Percentiles rank a stretch among this genome's conserved stretches.
These are phyloP conservation scores for Scaptomyza flava DNA, from an alignment of 2,888 invertebrate species.

Conservation along the genomic window DNA sequence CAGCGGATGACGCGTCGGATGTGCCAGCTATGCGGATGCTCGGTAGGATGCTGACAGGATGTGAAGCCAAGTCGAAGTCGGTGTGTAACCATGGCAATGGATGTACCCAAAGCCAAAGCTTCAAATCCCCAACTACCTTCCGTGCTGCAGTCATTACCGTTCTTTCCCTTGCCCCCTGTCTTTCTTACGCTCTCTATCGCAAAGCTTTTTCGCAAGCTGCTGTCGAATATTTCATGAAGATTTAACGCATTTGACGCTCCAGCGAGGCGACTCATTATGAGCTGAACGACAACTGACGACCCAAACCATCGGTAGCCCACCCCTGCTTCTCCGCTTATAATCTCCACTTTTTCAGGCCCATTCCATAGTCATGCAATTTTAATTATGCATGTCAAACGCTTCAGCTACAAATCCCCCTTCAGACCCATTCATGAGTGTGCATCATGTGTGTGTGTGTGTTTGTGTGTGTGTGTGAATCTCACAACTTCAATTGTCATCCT, in stretches of 20 bases:
- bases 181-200: constrained; percentile 2
- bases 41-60: constrained; percentile 23
- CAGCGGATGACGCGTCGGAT: constrained; percentile 38
- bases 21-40: constrained; percentile 31
- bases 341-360: background rate
- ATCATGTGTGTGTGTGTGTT: constrained; percentile 5
- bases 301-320: background rate
- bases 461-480: constrained; percentile 8
- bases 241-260: constrained; percentile 64
- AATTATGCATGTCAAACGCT: constrained; percentile 62
- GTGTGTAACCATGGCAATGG: constrained; percentile 42
- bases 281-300: constrained; percentile 3
- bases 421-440: constrained; percentile 7
- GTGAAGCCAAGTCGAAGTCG: constrained; percentile 26
- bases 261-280: constrained; percentile 62
- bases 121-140: background rate
- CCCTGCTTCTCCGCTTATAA: background rate
- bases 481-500: constrained; percentile 57
- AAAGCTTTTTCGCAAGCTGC: constrained; percentile 13
- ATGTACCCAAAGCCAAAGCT: constrained; percentile 12
- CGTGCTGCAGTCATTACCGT: background rate
- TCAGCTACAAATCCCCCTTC: constrained; percentile 28
- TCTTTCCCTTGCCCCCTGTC: background rate
- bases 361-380: constrained; percentile 43
- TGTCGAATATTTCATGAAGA: constrained; percentile 64